Base-by-base conservation (phyloP, 2,888 invertebrate genomes). In the Lasioglossum marginatum region DNA sequence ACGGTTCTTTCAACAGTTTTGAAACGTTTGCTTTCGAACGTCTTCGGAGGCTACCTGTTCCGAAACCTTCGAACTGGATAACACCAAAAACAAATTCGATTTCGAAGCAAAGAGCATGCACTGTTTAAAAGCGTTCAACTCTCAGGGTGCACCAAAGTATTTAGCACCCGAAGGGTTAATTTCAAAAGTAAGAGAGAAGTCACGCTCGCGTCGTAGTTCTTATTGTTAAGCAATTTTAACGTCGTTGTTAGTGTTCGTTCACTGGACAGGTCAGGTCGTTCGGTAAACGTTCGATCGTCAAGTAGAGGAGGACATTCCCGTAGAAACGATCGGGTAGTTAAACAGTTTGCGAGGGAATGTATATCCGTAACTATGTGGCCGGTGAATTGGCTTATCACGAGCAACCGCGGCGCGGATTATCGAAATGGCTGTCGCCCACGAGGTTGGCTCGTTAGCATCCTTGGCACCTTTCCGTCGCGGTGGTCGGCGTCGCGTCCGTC, bases 381-480 rank as follows among this genome's bases (percentile, higher is more conserved):
- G n/a, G 57, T 57, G n/a, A 12, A 57, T 57, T n/a, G 57, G n/a
- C 57, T 57, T 57, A 57, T 57, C 57, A 0, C 57, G 57, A 12
- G 57, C 12, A n/a, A n/a, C 57, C 57, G n/a, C 57, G 57, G 23
- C 57, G n/a, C 12, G 57, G 34, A 68, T 23, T 23, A 37, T 68
- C 68, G 68, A 79, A 75, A 82, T 48, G 82, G 77, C 43, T 16
- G n/a, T 52, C 75, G 72, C 82, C 75, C 45, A 76, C 78, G 72
- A 31, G 63, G 45, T 57, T 76, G 37, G 27, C 71, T 52, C 78
- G 16, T 37, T 52, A 48, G 57, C 63, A 82, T 76, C 85, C 79
- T 82, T 82, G 85, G 85, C 83, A 85, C 72, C 63, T 79, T 82
- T 57, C 73, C 10, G 37, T 37, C 68, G 68, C 68, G 23, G 34